Conservation (phyloP, 2,797 vertebrate genomes). For the Enteromius treurensis region DNA sequence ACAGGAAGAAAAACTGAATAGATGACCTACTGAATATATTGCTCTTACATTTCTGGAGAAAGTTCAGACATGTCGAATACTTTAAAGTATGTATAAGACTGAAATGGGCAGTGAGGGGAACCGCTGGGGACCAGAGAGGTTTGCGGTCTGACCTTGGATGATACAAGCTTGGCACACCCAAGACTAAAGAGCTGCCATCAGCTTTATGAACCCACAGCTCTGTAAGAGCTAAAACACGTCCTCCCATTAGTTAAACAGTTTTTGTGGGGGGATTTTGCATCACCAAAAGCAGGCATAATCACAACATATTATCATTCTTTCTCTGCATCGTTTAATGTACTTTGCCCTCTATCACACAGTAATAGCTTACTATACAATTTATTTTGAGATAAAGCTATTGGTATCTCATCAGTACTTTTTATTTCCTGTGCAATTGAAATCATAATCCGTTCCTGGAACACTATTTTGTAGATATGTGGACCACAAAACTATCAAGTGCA, state of each 20-base stretch:
- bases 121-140: constrained; percentile 1
- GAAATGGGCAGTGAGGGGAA: constrained; percentile 1
- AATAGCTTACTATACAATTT: not conserved
- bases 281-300: not conserved
- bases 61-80: not conserved
- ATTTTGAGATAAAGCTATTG: not conserved
- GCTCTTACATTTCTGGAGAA: constrained; percentile 1
- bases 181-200: constrained; percentile 12
- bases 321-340: not conserved
- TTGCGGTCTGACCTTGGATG: constrained; percentile 13
- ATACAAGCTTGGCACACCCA: constrained; percentile 1
- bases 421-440: not conserved
- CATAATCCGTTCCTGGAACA: not conserved
- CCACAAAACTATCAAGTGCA: not conserved
- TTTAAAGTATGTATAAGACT: constrained; percentile 6
- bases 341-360: not conserved
- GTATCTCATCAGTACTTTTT: not conserved
- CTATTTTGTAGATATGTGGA: not conserved
- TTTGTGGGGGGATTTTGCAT: not conserved
- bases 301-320: not conserved
- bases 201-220: not conserved
- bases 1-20: not conserved
- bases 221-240: not conserved
- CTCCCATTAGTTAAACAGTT: not conserved
- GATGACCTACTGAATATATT: not conserved